phyloP scores from a whole-genome alignment of 1,140 invertebrate genomes.

The Aphaenogaster ashmeadi region DNA sequence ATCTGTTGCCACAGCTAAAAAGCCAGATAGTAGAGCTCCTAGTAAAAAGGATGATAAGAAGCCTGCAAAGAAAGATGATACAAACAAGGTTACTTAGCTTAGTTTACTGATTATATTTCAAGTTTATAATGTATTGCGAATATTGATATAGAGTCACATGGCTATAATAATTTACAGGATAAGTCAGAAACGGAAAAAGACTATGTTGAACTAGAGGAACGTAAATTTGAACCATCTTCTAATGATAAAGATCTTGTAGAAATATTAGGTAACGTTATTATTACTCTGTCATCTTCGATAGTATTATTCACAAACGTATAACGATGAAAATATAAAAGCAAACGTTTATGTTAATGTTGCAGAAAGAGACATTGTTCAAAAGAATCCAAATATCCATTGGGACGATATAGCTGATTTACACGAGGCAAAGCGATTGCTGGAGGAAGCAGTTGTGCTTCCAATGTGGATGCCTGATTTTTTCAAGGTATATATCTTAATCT shows the following conservation, averaged over 20 bases:
- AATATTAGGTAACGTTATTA: slow-evolving; percentile 90
- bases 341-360: slow-evolving; percentile 78
- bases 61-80: slow-evolving; percentile 84
- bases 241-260: slow-evolving; percentile 98
- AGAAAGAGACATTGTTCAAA: slow-evolving; percentile 99
- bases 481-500: slow-evolving; percentile 89
- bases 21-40: slow-evolving; percentile 85
- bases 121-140: background rate
- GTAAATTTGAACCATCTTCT: slow-evolving; percentile 96
- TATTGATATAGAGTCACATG: slow-evolving; percentile 20
- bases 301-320: background rate
- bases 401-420: slow-evolving; percentile 98
- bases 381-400: slow-evolving; percentile 99
- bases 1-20: slow-evolving; percentile 81
- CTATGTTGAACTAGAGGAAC: slow-evolving; percentile 92
- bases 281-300: background rate
- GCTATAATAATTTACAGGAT: slow-evolving; percentile 82
- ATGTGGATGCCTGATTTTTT: slow-evolving; percentile 99
- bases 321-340: background rate
- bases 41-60: slow-evolving; percentile 89
- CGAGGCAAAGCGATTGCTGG: slow-evolving; percentile 97
- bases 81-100: slow-evolving; percentile 80
- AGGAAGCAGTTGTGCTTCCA: slow-evolving; percentile 99
- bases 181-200: slow-evolving; percentile 90
- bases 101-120: background rate